Evolutionary conservation across 2,113 vertebrate genomes (phyloP), one percentile per base, ranked within the genome.

Genomic region (Typhlomys cinereus): DNA sequence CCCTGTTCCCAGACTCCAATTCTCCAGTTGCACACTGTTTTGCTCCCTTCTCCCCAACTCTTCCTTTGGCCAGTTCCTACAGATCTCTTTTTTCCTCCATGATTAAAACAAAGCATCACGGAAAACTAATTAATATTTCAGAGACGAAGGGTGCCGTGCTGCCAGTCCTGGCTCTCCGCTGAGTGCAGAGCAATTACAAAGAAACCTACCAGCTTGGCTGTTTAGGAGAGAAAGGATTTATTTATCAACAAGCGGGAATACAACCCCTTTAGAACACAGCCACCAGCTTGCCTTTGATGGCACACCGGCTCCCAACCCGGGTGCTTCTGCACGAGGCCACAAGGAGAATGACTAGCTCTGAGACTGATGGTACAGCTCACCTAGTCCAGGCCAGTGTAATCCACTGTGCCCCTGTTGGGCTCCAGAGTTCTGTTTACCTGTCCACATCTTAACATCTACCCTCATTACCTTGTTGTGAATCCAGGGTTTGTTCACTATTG

Each of bases 81-180:
- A 1, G 25, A 87, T 92, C 75, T 94, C 61, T 44, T 75, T 94
- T 91, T 31, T 79, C 21, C 85, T 73, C 84, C 18, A 2, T 95
- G 80, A 94, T 95, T 95, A 94, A 93, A 94, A 96, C 81, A 85
- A 87, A 95, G 50, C 81, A 44, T 94, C 86, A 15, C 79, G 62
- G 80, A 96, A 92, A 96, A 81, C 96, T 96, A 96, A 97, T 96
- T 96, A 96, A 96, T 94, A 96, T 97, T 96, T 95, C 74, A 48
- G 79, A 95, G 95, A 95, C 91, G 93, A 92, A 96, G 92, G 94
- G 82, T 62, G 80, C 7, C 44, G n/a, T 48, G 44, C 85, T 95
- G 83, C 90, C 85, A 95, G 92, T 66, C 89, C 89, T 36, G 12
- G 94, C 88, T 94, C 80, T 96, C 95, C 1, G 2, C 78, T 78